Evolutionary conservation across 2,113 vertebrate species (phyloP), one percentile per base, ranked within the genome.

Genomic region (Salvelinus alpinus): DNA sequence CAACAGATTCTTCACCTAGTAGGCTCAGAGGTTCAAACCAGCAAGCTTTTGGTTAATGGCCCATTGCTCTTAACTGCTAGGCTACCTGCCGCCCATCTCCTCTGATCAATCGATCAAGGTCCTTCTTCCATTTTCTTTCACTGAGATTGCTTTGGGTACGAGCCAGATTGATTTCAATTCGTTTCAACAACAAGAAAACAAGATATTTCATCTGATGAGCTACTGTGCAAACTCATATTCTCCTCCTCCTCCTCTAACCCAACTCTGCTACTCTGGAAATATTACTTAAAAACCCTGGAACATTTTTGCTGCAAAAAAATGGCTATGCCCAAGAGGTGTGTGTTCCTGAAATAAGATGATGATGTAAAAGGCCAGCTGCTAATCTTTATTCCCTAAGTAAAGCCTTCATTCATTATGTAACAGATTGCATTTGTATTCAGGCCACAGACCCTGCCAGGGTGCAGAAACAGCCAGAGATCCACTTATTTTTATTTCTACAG

Each of bases 341-440:
- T 83, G 79, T 88, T 91, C 88, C 88, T 89, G 84, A 93, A 92
- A 92, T 89, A 91, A 92, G 88, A 90, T 79, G 89, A 89, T 86
- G 85, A 91, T 87, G 87, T 89, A 88, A 90, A 84, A 90, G 86
- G 89, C 92, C 88, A 87, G 88, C 88, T 87, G 90, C 92, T 93
- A 92, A 92, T 92, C 90, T 91, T 93, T 88, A 90, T 92, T 92
- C 87, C 86, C 88, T 8, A 76, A 91, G 86, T 90, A 92, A 93
- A 93, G 85, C 88, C 70, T 86, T 91, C 91, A 92, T 93, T 92
- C 88, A 94, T 94, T 94, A 93, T 94, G 92, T 90, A 94, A 93
- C 90, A 86, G 82, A 77, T 82, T 89, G 85, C 89, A 91, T 93
- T 92, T 92, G 90, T 90, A 94, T 94, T 93, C 91, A 91, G 88